Percentiles rank a stretch among this genome's conserved stretches.
Evolutionary conservation across 2,113 vertebrate species (phyloP).

Genomic region (Melanerpes formicivorus): DNA sequence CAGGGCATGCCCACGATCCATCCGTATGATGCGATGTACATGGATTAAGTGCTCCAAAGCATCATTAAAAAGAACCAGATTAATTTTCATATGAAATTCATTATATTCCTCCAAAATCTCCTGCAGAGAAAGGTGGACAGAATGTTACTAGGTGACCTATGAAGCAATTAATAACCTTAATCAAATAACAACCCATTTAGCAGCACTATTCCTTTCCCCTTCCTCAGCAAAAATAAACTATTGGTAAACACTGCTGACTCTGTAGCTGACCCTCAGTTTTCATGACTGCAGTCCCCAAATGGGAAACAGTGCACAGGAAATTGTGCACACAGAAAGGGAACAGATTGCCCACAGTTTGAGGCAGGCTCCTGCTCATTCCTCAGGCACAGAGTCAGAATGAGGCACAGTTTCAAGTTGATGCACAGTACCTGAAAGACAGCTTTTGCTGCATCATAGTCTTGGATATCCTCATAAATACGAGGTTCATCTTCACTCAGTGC

Average conservation of each 20-base stretch:
- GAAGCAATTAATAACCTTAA: not conserved
- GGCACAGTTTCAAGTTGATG: not conserved
- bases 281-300: not conserved
- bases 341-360: not conserved
- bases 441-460: conserved; percentile 91
- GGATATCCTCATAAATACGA: conserved; percentile 92
- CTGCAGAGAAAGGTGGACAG: conserved; percentile 67
- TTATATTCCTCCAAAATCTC: conserved; percentile 97
- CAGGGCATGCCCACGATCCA: conserved; percentile 89
- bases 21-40: conserved; percentile 88
- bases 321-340: not conserved
- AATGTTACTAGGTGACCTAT: not conserved
- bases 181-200: not conserved
- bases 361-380: not conserved
- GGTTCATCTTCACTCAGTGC: conserved; percentile 85
- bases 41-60: conserved; percentile 93
- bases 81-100: conserved; percentile 85
- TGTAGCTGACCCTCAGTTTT: not conserved
- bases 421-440: conserved; percentile 88
- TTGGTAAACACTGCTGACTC: not conserved
- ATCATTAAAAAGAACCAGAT: conserved; percentile 93
- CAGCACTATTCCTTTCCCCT: not conserved
- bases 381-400: not conserved
- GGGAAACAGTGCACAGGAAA: not conserved
- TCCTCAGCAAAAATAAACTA: not conserved